These are phyloP conservation scores for Hyalella azteca DNA, from an alignment of 2,888 invertebrate genomes.

Conservation along the genomic window DNA sequence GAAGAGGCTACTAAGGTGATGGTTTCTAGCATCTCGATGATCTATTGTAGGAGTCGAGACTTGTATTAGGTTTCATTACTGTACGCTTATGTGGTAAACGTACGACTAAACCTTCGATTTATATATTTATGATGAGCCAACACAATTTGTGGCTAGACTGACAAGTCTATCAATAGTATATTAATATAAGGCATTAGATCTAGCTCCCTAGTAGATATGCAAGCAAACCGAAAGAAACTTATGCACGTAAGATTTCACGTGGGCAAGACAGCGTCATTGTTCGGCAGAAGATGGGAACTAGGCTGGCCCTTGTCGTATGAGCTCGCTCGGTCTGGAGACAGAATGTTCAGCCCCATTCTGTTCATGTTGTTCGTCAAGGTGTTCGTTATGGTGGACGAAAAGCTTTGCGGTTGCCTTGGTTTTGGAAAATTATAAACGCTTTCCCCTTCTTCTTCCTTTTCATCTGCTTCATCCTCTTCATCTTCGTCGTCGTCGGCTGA, in stretches of 20 bases:
- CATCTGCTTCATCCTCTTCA: not conserved
- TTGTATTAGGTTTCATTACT: too few species aligned
- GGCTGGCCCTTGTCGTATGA: constrained; percentile 14
- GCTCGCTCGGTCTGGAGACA: not conserved
- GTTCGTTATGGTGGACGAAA: constrained; percentile 13
- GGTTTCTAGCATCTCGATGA: too few species aligned
- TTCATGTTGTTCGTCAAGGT: constrained; percentile 22
- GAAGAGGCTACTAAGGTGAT: too few species aligned
- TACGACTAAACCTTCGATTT: too few species aligned
- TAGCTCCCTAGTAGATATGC: too few species aligned
- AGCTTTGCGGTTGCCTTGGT: not conserved
- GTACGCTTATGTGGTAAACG: too few species aligned
- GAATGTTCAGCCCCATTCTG: not conserved
- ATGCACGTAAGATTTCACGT: not conserved
- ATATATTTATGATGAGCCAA: too few species aligned
- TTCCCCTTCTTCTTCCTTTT: not conserved
- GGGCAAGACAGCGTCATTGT: not conserved
- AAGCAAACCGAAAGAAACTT: too few species aligned
- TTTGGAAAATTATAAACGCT: constrained; percentile 1
- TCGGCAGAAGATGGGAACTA: not conserved
- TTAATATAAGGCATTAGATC: too few species aligned
- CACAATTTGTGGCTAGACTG: too few species aligned
- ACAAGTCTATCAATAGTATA: too few species aligned
- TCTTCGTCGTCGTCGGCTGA: not conserved
- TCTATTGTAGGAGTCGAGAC: too few species aligned